Evolutionary conservation across 2,113 vertebrate species (phyloP), one percentile per base, ranked within the genome.

Genomic region (Monopterus albus): DNA sequence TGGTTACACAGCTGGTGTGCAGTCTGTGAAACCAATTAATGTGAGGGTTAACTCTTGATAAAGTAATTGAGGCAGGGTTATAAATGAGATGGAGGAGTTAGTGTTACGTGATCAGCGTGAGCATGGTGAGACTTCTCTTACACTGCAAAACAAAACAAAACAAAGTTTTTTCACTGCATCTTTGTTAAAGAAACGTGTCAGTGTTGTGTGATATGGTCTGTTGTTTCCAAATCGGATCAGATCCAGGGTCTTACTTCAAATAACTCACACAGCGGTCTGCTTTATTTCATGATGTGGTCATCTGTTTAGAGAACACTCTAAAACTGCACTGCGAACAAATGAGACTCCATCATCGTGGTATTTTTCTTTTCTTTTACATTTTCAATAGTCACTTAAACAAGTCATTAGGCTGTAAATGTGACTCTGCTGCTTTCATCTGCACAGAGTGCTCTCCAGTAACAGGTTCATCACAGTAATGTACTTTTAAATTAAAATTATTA

Each of bases 21-120:
- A 79, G 79, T 80, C 81, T 88, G 75, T 77, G 82, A 81, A 86
- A 86, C 79, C 79, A 85, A 84, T 88, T 84, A 82, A 66, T 81
- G 59, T 28, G 64, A 65, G 74, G 83, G 76, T 72, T 85, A 83
- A 72, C 64, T 73, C 67, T 82, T 58, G 80, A 87, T 86, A 75
- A 84, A 88, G 79, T 83, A 73, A 81, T 79, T 78, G 62, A 75
- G 72, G 71, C 68, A 21, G 53, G 53, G 70, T 35, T 63, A 40
- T 71, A 65, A 71, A 69, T 62, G 17, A 78, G 69, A 84, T 64
- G 67, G 58, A 75, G 40, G 67, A 52, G 58, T 78, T 66, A 60
- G 40, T 29, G 50, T 49, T 53, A 49, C 18, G 33, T 38, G 75
- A 76, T 76, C 67, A 12, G 36, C 3, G 43, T 38, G 42, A 46